phyloP scores from a whole-genome alignment of 2,797 vertebrate genomes.

The Rhabdophis nuchalis region DNA sequence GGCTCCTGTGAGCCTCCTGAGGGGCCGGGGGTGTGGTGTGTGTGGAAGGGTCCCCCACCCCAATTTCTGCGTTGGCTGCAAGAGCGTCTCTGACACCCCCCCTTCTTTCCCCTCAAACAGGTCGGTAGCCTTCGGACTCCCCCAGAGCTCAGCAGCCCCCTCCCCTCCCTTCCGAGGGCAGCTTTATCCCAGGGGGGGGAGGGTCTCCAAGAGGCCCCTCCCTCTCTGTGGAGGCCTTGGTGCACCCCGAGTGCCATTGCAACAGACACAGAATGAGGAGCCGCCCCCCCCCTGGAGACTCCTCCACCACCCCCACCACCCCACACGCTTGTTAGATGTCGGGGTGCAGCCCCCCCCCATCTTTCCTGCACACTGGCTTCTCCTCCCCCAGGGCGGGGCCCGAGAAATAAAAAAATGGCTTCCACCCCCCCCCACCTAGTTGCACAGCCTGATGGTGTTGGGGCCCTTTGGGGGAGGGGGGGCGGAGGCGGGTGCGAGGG shows the following conservation, averaged over 20 bases:
- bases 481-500: neutral
- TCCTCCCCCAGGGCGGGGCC: neutral
- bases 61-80: neutral
- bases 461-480: too few species aligned
- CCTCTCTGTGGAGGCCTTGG: too few species aligned
- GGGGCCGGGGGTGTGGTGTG: too few species aligned
- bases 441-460: neutral
- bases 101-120: neutral
- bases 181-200: neutral
- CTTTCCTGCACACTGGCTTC: neutral
- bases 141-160: neutral
- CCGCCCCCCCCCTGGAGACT: too few species aligned
- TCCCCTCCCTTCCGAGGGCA: neutral
- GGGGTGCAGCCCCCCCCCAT: too few species aligned
- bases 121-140: neutral
- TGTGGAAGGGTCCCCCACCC: neutral
- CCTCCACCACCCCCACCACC: too few species aligned
- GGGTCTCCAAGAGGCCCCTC: neutral
- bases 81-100: neutral
- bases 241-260: fast-evolving
- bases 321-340: too few species aligned
- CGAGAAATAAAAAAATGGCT: neutral
- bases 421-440: too few species aligned
- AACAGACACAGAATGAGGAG: fast-evolving
- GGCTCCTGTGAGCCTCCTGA: neutral